A percentile compares a stretch with the other conserved stretches of the same genome.
These are phyloP conservation scores for Tetrapedia diversipes DNA, from an alignment of 2,888 invertebrate species.

Conservation along the genomic window DNA sequence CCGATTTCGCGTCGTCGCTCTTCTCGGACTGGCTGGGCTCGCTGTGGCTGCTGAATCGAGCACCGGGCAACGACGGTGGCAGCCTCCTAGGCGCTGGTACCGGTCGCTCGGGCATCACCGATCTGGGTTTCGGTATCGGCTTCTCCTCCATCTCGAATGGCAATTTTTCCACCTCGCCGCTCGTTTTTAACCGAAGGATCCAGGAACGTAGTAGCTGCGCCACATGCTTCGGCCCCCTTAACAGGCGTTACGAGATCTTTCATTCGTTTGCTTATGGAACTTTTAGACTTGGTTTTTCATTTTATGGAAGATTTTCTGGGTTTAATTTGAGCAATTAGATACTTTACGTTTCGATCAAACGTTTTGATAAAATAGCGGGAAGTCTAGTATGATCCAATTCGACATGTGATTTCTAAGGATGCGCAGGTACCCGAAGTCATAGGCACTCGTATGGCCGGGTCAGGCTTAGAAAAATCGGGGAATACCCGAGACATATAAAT, in stretches of 20 bases:
- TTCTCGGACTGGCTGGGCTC: constrained; percentile 76
- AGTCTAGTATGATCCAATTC: no score
- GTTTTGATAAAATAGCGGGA: no score
- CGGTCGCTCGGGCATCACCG: constrained; percentile 72
- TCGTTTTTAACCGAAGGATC: constrained; percentile 52
- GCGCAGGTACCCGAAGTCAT: no score
- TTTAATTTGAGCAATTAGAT: not conserved
- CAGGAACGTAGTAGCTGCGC: constrained; percentile 50
- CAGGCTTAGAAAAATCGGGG: no score
- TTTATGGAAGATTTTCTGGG: no score
- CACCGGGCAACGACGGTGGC: constrained; percentile 38
- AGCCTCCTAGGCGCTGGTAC: constrained; percentile 76
- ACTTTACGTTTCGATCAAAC: not conserved
- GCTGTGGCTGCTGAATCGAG: constrained; percentile 69
- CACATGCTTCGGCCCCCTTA: constrained; percentile 53
- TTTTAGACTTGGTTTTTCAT: no score
- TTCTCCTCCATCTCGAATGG: constrained; percentile 76
- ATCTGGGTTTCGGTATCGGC: constrained; percentile 79
- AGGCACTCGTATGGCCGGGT: no score
- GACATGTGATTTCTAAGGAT: no score
- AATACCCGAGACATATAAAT: no score
- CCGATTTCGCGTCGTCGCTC: constrained; percentile 72
- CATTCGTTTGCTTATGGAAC: not conserved
- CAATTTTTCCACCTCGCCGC: constrained; percentile 34
- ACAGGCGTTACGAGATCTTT: constrained; percentile 17